Base-by-base conservation (phyloP, 2,113 vertebrate species). In the Chionomys nivalis region DNA sequence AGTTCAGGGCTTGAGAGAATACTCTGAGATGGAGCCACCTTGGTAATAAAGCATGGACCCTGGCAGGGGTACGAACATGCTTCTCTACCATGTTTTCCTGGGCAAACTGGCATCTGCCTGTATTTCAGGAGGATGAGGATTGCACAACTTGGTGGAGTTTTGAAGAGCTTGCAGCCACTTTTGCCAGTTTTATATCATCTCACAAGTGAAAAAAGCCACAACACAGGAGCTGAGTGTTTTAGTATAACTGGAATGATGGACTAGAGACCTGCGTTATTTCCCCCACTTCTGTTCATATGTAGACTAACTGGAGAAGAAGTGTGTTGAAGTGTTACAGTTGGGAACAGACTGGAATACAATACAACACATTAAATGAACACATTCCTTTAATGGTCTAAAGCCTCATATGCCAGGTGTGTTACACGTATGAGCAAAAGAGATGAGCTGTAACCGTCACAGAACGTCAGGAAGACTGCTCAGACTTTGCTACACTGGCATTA, bases 401-500 rank as follows among this genome's bases (percentile, higher is more conserved):
- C 3, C n/a, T 33, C 36, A 79, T 58, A 89, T 68, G 63, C 33
- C 21, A 73, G 73, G 31, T 47, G 76, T 72, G 70, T 77, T 77
- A 55, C 10, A 82, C 26, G 28, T 90, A 66, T 73, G 31, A 95
- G 44, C 85, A 93, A 92, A 89, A 39, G 23, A 61, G 66, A 92
- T 93, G 31, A 92, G 91, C 89, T 83, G 86, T 12, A 76, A 93
- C n/a, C 83, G 26, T 94, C 89, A 96, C 14, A 94, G 88, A 88
- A 77, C 72, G 78, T 82, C 33, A 73, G 44, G 5, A 87, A 16
- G 52, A 89, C 58, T 75, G 42, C 39, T 79, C 65, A 87, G 55
- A 21, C 19, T 63, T 49, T 70, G 52, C 93, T 94, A 96, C 14
- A 95, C 76, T 96, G 65, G 93, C 94, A 92, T 70, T 96, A 75